A percentile compares a stretch with the other conserved stretches of the same genome.
phyloP scores from a whole-genome alignment of 1,140 invertebrate species.

The Sarcophaga bullata region DNA sequence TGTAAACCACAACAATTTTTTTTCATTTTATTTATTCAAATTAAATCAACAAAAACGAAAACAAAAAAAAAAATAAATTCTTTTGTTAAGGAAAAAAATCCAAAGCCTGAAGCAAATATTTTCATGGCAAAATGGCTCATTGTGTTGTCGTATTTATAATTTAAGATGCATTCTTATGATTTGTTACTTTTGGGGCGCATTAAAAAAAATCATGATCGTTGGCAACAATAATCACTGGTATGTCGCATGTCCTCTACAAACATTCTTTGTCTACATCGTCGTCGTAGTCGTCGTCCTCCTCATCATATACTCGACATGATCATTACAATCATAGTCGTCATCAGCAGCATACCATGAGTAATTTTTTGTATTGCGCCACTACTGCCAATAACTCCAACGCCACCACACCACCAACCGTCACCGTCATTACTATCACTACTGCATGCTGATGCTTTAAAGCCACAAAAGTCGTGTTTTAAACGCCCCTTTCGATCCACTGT shows the following conservation, averaged over 20 bases:
- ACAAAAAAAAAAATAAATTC: too few species aligned
- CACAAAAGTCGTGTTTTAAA: conserved; percentile 54
- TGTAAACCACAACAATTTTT: too few species aligned
- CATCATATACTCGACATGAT: conserved; percentile 41
- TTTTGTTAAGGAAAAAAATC: too few species aligned
- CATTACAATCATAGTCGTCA: conserved; percentile 52
- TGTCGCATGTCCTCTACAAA: conserved; percentile 23
- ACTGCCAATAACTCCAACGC: background rate
- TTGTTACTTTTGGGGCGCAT: conserved; percentile 4
- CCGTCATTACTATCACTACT: conserved; percentile 33
- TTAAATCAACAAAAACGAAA: too few species aligned
- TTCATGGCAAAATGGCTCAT: background rate
- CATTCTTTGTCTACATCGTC: conserved; percentile 25
- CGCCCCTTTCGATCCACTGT: conserved; percentile 63
- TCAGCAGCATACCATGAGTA: conserved; percentile 47
- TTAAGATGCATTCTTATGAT: background rate
- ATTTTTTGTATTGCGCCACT: conserved; percentile 34
- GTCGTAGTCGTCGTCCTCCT: conserved; percentile 40
- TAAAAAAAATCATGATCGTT: background rate
- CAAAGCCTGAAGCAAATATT: too few species aligned
- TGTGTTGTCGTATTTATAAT: background rate
- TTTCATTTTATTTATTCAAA: too few species aligned
- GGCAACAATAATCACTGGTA: conserved; percentile 19
- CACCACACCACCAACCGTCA: conserved; percentile 36
- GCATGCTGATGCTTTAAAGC: background rate